Evolutionary conservation across 1,140 invertebrate species (phyloP), one percentile per base, ranked within the genome.

Genomic region (Drosophila ficusphila): DNA sequence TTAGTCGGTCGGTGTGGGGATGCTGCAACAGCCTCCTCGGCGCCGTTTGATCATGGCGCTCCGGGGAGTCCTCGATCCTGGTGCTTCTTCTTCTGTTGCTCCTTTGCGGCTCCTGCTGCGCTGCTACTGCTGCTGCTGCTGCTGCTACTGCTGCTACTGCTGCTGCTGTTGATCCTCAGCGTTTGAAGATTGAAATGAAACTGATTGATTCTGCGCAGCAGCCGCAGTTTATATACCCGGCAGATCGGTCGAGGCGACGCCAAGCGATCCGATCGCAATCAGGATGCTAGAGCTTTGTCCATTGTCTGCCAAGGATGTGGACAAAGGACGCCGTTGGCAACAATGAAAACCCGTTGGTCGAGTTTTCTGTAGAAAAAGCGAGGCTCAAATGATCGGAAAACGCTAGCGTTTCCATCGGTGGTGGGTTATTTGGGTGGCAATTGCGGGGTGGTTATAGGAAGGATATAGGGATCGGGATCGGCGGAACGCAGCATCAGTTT

Each of bases 141-240:
- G 89, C 90, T 89, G 79, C 76, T 89, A n/a, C 76, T 77, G 49
- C 60, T 79, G 52, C 46, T 76, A 7, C 56, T 76, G 58, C 75
- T 78, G 72, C 61, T 79, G 72, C 58, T 78, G 79, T 34, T 82
- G 89, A 90, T 89, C 85, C 76, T 89, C 56, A 85, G 62, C 53
- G 74, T 68, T 73, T 86, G 81, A 78, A 76, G 72, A 83, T 90
- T 90, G 89, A 90, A 90, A 90, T 90, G 89, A 90, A 90, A 90
- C 89, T 90, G 89, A 90, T 90, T 90, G 85, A 88, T 79, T 90
- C 86, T 90, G 68, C 89, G 89, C 85, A 90, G 78, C 71, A 85
- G 73, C 52, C 68, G 49, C 39, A 52, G 65, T 25, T 90, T 90
- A 77, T 90, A 90, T 90, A 90, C 79, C 47, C 38, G 21, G 8